These are phyloP conservation scores for Atherinomorus stipes DNA, from an alignment of 2,113 vertebrate species.

Conservation along the genomic window DNA sequence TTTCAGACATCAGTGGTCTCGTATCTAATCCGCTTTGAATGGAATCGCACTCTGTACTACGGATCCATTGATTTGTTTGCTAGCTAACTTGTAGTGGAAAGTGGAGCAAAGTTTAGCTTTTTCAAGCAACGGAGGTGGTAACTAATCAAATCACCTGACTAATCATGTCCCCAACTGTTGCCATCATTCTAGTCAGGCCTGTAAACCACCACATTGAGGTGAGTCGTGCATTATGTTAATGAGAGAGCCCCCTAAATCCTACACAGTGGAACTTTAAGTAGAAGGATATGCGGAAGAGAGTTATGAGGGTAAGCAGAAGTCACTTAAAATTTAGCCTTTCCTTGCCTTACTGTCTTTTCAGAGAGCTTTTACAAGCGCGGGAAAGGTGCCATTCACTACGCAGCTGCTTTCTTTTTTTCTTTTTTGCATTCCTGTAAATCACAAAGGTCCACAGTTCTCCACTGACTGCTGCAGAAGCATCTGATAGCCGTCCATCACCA, in stretches of 20 bases:
- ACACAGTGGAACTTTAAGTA: neutral
- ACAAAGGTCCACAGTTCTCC: slow-evolving; percentile 26
- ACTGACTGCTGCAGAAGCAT: slow-evolving; percentile 19
- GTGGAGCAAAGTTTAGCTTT: no score
- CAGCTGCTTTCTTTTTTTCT: slow-evolving; percentile 31
- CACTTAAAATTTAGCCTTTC: slow-evolving; percentile 30
- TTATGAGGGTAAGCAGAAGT: slow-evolving; percentile 27
- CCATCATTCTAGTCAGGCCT: no score
- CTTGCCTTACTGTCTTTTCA: slow-evolving; percentile 47
- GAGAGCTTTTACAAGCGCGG: slow-evolving; percentile 15
- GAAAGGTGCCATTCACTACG: slow-evolving; percentile 43
- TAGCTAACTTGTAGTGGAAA: no score
- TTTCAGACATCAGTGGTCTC: no score
- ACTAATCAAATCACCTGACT: no score
- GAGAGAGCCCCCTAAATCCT: neutral
- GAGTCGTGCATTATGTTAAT: neutral
- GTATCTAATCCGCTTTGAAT: no score
- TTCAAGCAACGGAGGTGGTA: no score
- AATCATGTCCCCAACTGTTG: no score
- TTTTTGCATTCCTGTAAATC: slow-evolving; percentile 42
- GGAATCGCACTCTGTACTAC: no score
- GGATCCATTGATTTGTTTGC: no score
- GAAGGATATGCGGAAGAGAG: slow-evolving; percentile 21
- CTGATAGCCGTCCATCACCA: slow-evolving; percentile 46
- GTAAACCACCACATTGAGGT: no score